Conservation (phyloP, 1,140 invertebrate genomes). For the Oppia nitens region DNA sequence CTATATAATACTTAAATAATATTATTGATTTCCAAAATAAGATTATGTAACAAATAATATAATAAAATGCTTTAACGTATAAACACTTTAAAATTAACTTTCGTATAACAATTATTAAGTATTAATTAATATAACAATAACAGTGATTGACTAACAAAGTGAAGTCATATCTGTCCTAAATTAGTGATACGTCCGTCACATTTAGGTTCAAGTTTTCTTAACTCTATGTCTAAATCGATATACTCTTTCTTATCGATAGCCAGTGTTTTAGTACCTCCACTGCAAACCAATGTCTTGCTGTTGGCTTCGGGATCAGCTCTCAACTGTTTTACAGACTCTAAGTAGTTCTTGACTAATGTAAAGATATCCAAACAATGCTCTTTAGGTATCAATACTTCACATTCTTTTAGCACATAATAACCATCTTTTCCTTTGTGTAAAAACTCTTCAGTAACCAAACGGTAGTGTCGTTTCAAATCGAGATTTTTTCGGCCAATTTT, state of each 20-base stretch:
- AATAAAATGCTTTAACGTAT: too few species aligned
- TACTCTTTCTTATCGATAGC: slow-evolving; percentile 49
- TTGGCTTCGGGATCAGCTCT: slow-evolving; percentile 50
- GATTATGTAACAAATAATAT: too few species aligned
- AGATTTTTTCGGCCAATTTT: slow-evolving; percentile 68
- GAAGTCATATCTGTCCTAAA: too few species aligned
- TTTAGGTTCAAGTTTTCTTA: slow-evolving; percentile 52
- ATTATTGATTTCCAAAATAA: too few species aligned
- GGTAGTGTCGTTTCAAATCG: slow-evolving; percentile 44
- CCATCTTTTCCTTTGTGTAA: slow-evolving; percentile 55
- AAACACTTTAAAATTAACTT: too few species aligned
- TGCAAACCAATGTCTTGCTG: slow-evolving; percentile 34
- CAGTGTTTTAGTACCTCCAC: neutral
- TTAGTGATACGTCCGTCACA: slow-evolving; percentile 50
- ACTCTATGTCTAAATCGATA: too few species aligned
- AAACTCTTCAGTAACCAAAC: slow-evolving; percentile 63
- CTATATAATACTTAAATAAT: too few species aligned
- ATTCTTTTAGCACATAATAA: slow-evolving; percentile 55
- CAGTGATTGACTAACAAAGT: too few species aligned
- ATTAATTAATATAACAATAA: too few species aligned
- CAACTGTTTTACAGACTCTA: slow-evolving; percentile 60
- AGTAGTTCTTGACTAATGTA: slow-evolving; percentile 68
- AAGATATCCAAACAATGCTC: slow-evolving; percentile 64
- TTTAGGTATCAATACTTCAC: slow-evolving; percentile 50
- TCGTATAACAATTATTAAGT: too few species aligned